Evolutionary conservation across 2,888 invertebrate genomes (phyloP).

Genomic region (Diploptera punctata): DNA sequence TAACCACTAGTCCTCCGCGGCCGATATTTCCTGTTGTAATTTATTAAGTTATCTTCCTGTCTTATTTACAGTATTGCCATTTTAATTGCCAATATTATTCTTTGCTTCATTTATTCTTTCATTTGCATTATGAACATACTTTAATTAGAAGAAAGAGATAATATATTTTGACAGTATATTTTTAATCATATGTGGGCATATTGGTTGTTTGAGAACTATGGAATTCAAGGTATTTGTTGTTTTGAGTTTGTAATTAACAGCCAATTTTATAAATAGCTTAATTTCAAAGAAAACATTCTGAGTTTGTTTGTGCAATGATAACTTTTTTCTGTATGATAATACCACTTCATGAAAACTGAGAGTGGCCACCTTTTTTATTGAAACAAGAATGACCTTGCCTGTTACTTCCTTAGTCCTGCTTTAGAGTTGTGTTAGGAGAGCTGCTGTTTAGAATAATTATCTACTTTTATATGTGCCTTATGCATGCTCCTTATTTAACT

Average conservation of each 20-base stretch:
- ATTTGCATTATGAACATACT: too few species aligned
- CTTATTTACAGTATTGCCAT: too few species aligned
- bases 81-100: too few species aligned
- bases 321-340: background rate
- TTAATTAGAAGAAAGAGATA: too few species aligned
- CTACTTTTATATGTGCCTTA: background rate
- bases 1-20: too few species aligned
- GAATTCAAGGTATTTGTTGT: background rate
- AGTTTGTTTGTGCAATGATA: conserved; percentile 10
- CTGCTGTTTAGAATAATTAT: background rate
- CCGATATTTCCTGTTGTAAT: too few species aligned
- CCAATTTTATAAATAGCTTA: conserved; percentile 4
- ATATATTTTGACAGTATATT: too few species aligned
- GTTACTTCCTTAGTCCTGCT: background rate
- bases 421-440: background rate
- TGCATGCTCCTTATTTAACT: background rate
- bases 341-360: conserved; percentile 13
- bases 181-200: too few species aligned
- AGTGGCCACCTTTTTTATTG: conserved; percentile 1
- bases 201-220: too few species aligned
- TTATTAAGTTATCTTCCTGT: too few species aligned
- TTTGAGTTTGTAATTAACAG: conserved; percentile 15
- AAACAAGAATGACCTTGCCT: conserved; percentile 13
- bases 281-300: background rate
- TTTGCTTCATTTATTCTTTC: too few species aligned